Conservation (phyloP, 2,888 invertebrate genomes). For the Melolontha melolontha region DNA sequence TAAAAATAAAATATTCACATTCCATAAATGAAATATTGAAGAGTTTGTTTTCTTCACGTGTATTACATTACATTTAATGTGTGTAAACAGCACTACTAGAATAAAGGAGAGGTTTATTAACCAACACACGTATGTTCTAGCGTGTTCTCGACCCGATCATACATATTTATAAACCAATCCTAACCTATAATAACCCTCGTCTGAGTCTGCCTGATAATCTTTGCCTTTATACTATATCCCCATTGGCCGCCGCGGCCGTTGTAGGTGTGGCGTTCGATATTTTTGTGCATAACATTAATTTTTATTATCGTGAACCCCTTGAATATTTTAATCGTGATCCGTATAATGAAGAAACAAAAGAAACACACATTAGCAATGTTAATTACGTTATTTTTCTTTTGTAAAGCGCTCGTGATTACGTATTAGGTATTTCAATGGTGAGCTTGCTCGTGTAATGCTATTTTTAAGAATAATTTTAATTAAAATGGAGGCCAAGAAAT, state of each 20-base stretch:
- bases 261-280: slow-evolving; percentile 57
- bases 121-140: slow-evolving; percentile 55
- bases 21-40: too few relatives aligned
- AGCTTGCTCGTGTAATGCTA: too few relatives aligned
- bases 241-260: slow-evolving; percentile 57
- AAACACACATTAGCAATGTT: not conserved
- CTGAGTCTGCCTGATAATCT: slow-evolving; percentile 63
- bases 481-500: too few relatives aligned
- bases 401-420: not conserved
- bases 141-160: slow-evolving; percentile 64
- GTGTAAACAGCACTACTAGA: not conserved
- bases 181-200: slow-evolving; percentile 66
- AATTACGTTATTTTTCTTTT: slow-evolving; percentile 4
- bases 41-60: too few relatives aligned
- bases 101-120: slow-evolving; percentile 42
- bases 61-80: too few relatives aligned
- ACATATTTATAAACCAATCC: slow-evolving; percentile 66
- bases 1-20: too few relatives aligned
- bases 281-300: slow-evolving; percentile 59
- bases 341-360: not conserved
- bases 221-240: slow-evolving; percentile 58
- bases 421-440: too few relatives aligned
- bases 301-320: slow-evolving; percentile 33
- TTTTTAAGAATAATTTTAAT: too few relatives aligned
- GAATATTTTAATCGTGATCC: slow-evolving; percentile 21